Evolutionary conservation across 2,113 vertebrate species (phyloP), one percentile per base, ranked within the genome.

Genomic region (Probosciger aterrimus): DNA sequence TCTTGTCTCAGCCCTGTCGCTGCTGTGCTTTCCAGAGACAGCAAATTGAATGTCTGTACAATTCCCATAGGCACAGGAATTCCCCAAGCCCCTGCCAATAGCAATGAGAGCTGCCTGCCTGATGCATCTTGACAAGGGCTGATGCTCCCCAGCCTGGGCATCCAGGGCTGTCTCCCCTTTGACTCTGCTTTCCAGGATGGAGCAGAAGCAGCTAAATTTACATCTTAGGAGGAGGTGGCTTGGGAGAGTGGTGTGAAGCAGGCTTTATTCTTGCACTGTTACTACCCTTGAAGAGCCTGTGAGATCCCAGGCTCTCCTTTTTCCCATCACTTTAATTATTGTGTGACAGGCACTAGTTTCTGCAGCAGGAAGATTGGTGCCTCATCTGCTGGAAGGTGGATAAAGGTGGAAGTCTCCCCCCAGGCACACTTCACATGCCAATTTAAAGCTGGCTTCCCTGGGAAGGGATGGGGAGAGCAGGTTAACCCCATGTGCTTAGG

Each of bases 51-150:
- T 7, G 55, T 87, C 44, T 63, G 49, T 57, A 59, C 68, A 15
- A 25, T 88, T 87, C 94, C 85, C 31, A 2, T 13, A 76, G 83
- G 88, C 81, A 27, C 75, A 73, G 88, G 86, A 95, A 93, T 96
- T 95, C 95, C 95, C 94, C 53, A 43, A 63, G 88, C 71, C 43
- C 53, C 88, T 94, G 92, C 83, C 88, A 69, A 1, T 9, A 47
- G 82, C 57, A 73, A 70, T 62, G 63, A 90, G 88, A 79, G 37
- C 86, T n/a, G 71, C 25, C 86, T 69, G 28, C 52, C 39, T 94
- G 95, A 92, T 83, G 71, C 13, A 27, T 63, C 63, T 24, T 94
- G 95, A 93, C 92, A 93, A 75, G 68, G 37, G 47, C 86, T 82
- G 77, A 50, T 82, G 88, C 44, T 93, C 49, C 53, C 46, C 70